Evolutionary conservation across 2,888 invertebrate genomes (phyloP), one percentile per base, ranked within the genome.

Genomic region (Tetramorium bicarinatum): DNA sequence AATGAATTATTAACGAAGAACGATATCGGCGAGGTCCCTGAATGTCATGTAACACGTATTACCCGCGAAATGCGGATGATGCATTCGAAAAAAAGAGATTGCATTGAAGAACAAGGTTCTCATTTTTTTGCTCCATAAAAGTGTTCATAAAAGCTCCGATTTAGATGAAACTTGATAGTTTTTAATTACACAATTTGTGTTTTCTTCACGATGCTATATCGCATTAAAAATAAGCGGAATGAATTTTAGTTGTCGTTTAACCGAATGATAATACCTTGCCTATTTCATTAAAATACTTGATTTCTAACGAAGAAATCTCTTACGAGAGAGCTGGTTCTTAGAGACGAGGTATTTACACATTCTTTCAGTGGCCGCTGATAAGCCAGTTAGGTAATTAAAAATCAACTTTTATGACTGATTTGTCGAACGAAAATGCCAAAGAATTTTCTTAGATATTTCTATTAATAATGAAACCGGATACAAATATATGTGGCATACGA

Each of bases 1-100:
- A 34, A 61, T 80, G 80, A 83, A 80, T 81, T 72, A 66, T 83
- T 74, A 66, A 74, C 15, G 44, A 59, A 29, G 59, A 76, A 6
- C 47, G 41, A n/a, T 11, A 38, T 44, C 29, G 52, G 13, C 44
- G 56, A 18, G 49, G 54, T 85, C 18, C 29, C 59, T 77, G 81
- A 66, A 77, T 47, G 64, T 61, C 82, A 66, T 52, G 52, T 47
- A 69, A 72, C 59, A 54, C 85, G 72, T 61, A 82, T 52, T 34
- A 44, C n/a, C 29, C 56, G 71, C n/a, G 54, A 79, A 69, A 79
- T 21, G 34, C 44, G 15, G 47, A 34, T 29, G 54, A 52, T 56
- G 41, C 29, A 34, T 34, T 34, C 29, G 29, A 34, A 15, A 38
- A 29, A n/a, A 21, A 38, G 38, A 3, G 18, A 38, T 59, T 8